These are phyloP conservation scores for Nesogale talazaci DNA, from an alignment of 2,113 vertebrate species.

Conservation along the genomic window DNA sequence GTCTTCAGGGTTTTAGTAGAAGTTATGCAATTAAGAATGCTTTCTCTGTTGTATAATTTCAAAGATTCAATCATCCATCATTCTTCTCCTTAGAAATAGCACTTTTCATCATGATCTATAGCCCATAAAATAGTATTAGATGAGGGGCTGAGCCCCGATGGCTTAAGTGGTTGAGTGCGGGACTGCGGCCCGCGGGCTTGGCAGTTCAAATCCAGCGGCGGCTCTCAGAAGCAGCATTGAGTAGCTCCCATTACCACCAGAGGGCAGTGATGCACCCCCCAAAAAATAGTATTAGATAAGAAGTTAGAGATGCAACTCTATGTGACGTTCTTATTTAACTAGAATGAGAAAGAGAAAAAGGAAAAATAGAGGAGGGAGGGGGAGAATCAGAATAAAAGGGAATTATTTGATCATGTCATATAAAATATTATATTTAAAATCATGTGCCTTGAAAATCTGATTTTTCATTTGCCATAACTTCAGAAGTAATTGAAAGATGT, in stretches of 20 bases:
- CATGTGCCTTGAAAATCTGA: slow-evolving; percentile 51
- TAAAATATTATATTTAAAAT: slow-evolving; percentile 41
- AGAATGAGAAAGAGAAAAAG: neutral
- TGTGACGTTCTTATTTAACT: neutral
- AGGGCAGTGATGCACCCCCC: too few relatives aligned
- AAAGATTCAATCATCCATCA: neutral
- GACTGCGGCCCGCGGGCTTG: too few relatives aligned
- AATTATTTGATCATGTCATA: neutral
- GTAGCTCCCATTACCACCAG: too few relatives aligned
- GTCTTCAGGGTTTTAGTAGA: neutral
- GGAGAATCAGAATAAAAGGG: neutral
- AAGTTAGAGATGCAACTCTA: neutral
- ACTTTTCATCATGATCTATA: neutral
- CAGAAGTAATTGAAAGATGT: neutral
- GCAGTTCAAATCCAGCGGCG: too few relatives aligned
- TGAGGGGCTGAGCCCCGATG: too few relatives aligned
- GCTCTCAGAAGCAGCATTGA: too few relatives aligned
- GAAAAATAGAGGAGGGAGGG: neutral
- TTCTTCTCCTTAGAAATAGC: neutral
- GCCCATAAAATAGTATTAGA: slow-evolving; percentile 7
- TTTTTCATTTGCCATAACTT: slow-evolving; percentile 66
- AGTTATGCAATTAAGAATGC: neutral
- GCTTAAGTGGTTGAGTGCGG: too few relatives aligned
- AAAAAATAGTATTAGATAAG: neutral
- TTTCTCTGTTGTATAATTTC: neutral